Evolutionary conservation across 2,888 invertebrate genomes (phyloP).

Genomic region (Lasioglossum lativentre): DNA sequence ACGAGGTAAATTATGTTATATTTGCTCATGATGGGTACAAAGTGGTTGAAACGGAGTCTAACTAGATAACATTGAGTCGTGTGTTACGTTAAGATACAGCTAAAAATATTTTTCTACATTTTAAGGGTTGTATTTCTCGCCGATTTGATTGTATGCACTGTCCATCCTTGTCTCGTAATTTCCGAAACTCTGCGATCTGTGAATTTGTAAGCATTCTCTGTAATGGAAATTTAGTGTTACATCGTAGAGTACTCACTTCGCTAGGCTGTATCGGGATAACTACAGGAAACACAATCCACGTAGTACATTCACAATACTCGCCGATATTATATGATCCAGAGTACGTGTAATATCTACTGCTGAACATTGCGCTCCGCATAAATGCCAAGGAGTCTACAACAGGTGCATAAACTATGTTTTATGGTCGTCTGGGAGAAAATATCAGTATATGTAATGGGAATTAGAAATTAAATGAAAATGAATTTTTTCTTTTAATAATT

Average conservation of each 20-base stretch:
- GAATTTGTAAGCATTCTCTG: conserved; percentile 24
- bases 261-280: conserved; percentile 68
- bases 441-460: too few species aligned
- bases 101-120: conserved; percentile 70
- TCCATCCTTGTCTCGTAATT: conserved; percentile 64
- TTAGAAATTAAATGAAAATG: too few species aligned
- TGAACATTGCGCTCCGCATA: conserved; percentile 74
- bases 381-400: conserved; percentile 74
- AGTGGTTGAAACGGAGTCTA: background rate
- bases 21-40: background rate
- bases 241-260: conserved; percentile 67
- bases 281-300: conserved; percentile 78
- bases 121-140: conserved; percentile 61
- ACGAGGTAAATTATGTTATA: background rate
- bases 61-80: background rate
- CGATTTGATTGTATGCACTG: conserved; percentile 66
- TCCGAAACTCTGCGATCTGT: conserved; percentile 75
- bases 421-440: background rate
- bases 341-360: conserved; percentile 75
- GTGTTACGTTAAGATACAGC: conserved; percentile 40
- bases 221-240: background rate
- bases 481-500: background rate
- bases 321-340: conserved; percentile 70
- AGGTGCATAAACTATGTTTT: background rate
- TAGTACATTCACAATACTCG: conserved; percentile 69